These are phyloP conservation scores for Oreochromis mossambicus DNA, from an alignment of 2,797 vertebrate genomes.

Conservation along the genomic window DNA sequence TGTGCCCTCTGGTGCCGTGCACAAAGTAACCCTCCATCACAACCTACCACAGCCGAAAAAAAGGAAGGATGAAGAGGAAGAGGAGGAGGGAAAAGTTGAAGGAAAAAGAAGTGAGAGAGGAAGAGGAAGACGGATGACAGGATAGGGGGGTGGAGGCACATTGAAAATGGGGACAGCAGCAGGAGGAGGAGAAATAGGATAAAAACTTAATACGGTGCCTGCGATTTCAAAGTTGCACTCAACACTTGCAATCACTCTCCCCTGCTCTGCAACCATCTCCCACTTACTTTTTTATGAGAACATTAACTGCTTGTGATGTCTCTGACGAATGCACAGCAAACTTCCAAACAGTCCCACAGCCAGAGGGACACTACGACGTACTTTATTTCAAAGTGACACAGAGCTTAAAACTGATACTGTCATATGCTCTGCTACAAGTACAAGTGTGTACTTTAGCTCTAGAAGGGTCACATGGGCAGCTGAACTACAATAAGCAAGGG, in stretches of 20 bases:
- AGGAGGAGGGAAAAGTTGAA: neutral
- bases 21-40: conserved; percentile 91
- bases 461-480: neutral
- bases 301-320: conserved; percentile 39
- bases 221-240: conserved; percentile 49
- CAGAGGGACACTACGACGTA: neutral
- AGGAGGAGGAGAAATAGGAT: conserved; percentile 34
- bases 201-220: conserved; percentile 53
- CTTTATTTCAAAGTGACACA: conserved; percentile 25
- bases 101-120: neutral
- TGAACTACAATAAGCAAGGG: neutral
- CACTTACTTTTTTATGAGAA: conserved; percentile 52
- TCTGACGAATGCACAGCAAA: conserved; percentile 32
- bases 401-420: neutral
- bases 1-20: conserved; percentile 83
- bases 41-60: conserved; percentile 71
- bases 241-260: conserved; percentile 23
- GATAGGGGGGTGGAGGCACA: conserved; percentile 1
- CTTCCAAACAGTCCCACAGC: conserved; percentile 18
- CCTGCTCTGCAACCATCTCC: neutral
- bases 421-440: neutral
- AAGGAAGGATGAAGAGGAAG: neutral
- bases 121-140: conserved; percentile 5
- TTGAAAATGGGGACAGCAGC: conserved; percentile 20
- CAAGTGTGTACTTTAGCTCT: neutral